Percentiles rank a stretch among this genome's conserved stretches.
These are phyloP conservation scores for Drosophila burlai DNA, from an alignment of 1,140 invertebrate species.

Conservation along the genomic window DNA sequence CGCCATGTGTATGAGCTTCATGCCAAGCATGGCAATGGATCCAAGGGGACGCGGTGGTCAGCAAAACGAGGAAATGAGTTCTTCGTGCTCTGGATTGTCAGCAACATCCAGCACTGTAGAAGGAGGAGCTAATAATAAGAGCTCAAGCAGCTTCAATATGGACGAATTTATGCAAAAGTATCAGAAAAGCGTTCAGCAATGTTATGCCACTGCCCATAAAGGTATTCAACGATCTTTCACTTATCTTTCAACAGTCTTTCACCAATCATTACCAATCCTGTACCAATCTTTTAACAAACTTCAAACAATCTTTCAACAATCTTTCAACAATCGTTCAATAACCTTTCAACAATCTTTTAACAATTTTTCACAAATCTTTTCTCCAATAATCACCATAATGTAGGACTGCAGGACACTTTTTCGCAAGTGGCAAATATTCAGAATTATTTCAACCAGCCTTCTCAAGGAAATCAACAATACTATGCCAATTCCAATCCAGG, in stretches of 20 bases:
- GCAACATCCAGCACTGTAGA: background rate
- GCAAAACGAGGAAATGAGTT: background rate
- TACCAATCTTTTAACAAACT: background rate
- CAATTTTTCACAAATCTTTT: background rate
- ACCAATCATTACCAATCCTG: background rate
- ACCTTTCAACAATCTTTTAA: too few relatives aligned
- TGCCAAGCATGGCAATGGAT: conserved; percentile 11
- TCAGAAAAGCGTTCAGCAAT: conserved; percentile 30
- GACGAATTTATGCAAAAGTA: conserved; percentile 34
- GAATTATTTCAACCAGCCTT: background rate
- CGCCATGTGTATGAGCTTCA: background rate
- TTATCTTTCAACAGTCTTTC: background rate
- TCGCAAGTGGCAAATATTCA: conserved; percentile 2
- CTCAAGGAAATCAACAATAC: conserved; percentile 3
- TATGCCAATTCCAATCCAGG: conserved; percentile 4
- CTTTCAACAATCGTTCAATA: too few relatives aligned
- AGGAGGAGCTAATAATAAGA: background rate
- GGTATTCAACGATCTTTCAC: background rate
- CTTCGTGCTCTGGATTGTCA: background rate
- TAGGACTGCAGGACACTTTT: conserved; percentile 14
- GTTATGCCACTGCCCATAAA: conserved; percentile 18
- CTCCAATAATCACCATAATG: too few relatives aligned
- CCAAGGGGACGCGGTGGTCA: conserved; percentile 6
- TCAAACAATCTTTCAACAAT: background rate
- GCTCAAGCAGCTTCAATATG: background rate